Conservation (phyloP, 1,140 invertebrate species). For the Halictus rubicundus region DNA sequence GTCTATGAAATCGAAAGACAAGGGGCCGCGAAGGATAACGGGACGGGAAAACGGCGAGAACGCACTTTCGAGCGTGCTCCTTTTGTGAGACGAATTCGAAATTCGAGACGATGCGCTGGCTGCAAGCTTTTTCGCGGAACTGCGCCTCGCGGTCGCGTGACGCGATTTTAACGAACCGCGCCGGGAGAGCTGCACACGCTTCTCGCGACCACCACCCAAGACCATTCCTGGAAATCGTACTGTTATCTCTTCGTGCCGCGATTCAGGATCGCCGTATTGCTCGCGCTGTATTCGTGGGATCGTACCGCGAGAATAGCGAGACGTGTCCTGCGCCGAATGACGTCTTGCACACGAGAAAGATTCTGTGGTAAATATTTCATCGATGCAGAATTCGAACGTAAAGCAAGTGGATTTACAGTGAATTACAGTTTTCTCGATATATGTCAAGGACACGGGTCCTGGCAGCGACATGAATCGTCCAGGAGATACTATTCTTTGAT, state of each 20-base stretch:
- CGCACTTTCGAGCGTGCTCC: constrained; percentile 1
- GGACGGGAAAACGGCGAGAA: background rate
- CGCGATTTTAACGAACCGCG: background rate
- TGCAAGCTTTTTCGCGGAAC: constrained; percentile 1
- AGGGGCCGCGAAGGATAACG: background rate
- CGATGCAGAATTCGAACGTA: no score
- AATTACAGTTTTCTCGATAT: no score
- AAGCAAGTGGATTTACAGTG: no score
- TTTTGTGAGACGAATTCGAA: background rate
- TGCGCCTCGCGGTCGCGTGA: background rate
- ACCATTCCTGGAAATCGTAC: background rate
- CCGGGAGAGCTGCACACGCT: no score
- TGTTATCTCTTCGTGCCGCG: background rate
- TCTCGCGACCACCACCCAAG: background rate
- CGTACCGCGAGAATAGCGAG: no score
- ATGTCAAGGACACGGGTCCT: no score
- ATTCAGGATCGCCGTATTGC: background rate
- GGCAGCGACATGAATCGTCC: no score
- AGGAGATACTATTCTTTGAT: no score
- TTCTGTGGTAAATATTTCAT: no score
- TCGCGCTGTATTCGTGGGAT: no score
- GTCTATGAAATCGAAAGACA: constrained; percentile 20
- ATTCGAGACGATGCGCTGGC: background rate
- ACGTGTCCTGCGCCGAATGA: no score
- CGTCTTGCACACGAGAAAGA: no score